Conservation (phyloP, 2,797 vertebrate species). For the Tympanoctomys barrerae region DNA sequence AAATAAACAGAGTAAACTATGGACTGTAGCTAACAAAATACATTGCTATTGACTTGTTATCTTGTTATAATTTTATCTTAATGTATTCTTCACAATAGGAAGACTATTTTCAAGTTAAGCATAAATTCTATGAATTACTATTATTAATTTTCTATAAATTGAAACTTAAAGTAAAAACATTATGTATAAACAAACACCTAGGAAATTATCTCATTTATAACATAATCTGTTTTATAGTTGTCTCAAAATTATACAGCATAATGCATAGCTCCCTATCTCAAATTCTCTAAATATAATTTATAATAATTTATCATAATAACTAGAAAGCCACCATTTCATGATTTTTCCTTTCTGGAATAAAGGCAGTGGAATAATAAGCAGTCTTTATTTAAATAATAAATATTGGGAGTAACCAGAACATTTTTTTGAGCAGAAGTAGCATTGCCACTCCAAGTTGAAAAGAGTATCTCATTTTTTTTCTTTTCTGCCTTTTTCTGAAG, state of each 20-base stretch:
- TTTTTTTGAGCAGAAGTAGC: constrained; percentile 26
- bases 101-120: not conserved
- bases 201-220: not conserved
- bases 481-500: not conserved
- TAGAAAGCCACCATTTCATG: constrained; percentile 4
- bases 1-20: not conserved
- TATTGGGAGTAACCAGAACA: not conserved
- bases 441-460: constrained; percentile 51
- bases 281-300: constrained; percentile 38
- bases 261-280: not conserved
- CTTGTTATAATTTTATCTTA: not conserved
- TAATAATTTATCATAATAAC: constrained; percentile 18
- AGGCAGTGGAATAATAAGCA: constrained; percentile 1
- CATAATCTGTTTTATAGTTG: not conserved
- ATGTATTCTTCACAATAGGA: not conserved
- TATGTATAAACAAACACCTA: not conserved
- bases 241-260: not conserved
- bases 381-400: constrained; percentile 54
- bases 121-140: not conserved
- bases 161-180: not conserved
- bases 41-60: not conserved
- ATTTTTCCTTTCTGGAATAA: constrained; percentile 19
- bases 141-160: not conserved
- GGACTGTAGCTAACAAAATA: not conserved
- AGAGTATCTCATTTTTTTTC: constrained; percentile 33